Percentiles rank a stretch among this genome's conserved stretches.
Evolutionary conservation across 2,888 invertebrate species (phyloP).

Genomic region (Erannis defoliaria): DNA sequence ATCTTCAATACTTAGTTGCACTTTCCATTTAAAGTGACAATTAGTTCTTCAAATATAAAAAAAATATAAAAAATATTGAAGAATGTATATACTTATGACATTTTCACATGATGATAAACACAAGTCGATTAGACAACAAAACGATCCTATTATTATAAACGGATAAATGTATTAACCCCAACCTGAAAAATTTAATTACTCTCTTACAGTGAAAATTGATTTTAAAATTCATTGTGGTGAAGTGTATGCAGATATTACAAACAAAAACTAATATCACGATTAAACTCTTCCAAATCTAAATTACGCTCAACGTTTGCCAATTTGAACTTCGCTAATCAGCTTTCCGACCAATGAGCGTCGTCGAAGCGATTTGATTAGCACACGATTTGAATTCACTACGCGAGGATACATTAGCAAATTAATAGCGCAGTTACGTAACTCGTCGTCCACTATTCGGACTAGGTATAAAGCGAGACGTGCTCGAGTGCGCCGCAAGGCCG

Average conservation of each 20-base stretch:
- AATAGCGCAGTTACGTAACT: conserved; percentile 75
- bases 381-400: conserved; percentile 60
- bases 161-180: not conserved
- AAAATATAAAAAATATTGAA: too few species aligned
- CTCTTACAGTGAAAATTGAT: too few species aligned
- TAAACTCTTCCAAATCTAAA: conserved; percentile 22
- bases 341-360: conserved; percentile 49
- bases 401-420: conserved; percentile 69
- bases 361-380: conserved; percentile 54
- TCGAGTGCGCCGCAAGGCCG: conserved; percentile 77
- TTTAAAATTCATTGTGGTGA: too few species aligned
- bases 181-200: not conserved
- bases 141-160: too few species aligned
- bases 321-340: conserved; percentile 53
- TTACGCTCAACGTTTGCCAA: conserved; percentile 40
- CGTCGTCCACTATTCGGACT: conserved; percentile 68
- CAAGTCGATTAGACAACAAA: too few species aligned
- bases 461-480: conserved; percentile 69
- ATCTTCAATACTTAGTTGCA: not conserved
- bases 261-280: conserved; percentile 17
- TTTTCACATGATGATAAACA: too few species aligned
- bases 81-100: too few species aligned
- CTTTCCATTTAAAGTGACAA: not conserved
- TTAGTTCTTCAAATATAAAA: too few species aligned
- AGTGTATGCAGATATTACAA: not conserved